Evolutionary conservation across 1,140 invertebrate genomes (phyloP).

Genomic region (Chironomus tepperi): DNA sequence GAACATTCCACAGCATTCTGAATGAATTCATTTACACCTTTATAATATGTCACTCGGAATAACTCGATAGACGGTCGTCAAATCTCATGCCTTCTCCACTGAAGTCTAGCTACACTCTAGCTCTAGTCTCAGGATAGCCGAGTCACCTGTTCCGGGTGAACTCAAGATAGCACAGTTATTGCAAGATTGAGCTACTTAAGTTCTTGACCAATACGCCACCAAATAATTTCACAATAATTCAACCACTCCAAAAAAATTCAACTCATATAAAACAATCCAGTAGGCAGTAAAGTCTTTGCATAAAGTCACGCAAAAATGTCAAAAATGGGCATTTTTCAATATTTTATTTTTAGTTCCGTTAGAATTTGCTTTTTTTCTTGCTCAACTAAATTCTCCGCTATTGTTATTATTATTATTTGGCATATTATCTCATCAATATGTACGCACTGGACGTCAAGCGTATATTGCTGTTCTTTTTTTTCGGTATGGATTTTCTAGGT

Average conservation of each 20-base stretch:
- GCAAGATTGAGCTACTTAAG: no score
- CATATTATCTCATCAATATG: neutral
- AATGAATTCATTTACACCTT: no score
- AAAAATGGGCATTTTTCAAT: neutral
- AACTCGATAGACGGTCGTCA: no score
- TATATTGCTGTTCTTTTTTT: neutral
- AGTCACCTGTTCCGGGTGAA: no score
- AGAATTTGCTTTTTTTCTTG: neutral
- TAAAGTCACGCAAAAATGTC: neutral
- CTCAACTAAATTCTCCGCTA: neutral
- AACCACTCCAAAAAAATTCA: neutral
- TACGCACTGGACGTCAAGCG: conserved; percentile 4
- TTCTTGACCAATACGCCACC: no score
- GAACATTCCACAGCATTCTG: no score
- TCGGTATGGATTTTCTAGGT: conserved; percentile 18
- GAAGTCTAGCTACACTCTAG: no score
- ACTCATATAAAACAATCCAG: neutral
- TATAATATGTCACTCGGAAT: no score
- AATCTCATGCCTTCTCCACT: no score
- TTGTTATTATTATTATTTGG: conserved; percentile 9
- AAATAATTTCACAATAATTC: no score
- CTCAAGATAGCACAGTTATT: no score
- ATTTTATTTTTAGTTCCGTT: neutral
- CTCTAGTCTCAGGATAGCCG: no score
- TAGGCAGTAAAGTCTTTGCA: neutral